phyloP scores from a whole-genome alignment of 30 jellyfish, hydroid and myxozoan genomes.

The Aurelia coerulea region DNA sequence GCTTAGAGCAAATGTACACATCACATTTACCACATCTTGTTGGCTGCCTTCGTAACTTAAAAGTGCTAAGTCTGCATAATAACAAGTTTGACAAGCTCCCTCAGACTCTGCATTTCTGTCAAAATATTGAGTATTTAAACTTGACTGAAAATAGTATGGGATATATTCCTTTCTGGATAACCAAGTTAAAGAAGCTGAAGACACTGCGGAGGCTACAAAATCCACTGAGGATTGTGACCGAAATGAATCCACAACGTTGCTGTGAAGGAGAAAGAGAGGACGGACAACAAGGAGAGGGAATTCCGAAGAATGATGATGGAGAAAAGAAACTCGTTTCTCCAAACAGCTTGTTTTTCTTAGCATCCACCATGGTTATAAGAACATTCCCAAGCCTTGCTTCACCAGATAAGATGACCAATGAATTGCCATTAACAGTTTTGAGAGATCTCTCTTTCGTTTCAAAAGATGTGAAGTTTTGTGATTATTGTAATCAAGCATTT shows the following conservation, averaged over 20 bases:
- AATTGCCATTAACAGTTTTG: constrained; percentile 7
- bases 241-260: neutral
- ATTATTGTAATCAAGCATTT: constrained; percentile 16
- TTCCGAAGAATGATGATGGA: neutral
- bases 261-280: neutral
- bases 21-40: too few relatives aligned
- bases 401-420: neutral
- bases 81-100: neutral
- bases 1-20: too few relatives aligned
- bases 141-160: neutral
- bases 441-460: neutral
- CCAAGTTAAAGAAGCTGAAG: constrained; percentile 24
- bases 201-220: neutral
- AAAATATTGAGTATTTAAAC: constrained; percentile 10
- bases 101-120: constrained; percentile 11
- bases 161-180: constrained; percentile 39
- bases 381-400: neutral
- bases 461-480: constrained; percentile 31
- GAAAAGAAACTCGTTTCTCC: constrained; percentile 22
- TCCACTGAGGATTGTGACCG: neutral
- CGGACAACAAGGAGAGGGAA: neutral
- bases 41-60: too few relatives aligned
- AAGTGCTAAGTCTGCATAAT: too few relatives aligned
- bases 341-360: neutral
- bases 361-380: constrained; percentile 6